Evolutionary conservation across 2,797 vertebrate genomes (phyloP).

Genomic region (Mastacembelus armatus): DNA sequence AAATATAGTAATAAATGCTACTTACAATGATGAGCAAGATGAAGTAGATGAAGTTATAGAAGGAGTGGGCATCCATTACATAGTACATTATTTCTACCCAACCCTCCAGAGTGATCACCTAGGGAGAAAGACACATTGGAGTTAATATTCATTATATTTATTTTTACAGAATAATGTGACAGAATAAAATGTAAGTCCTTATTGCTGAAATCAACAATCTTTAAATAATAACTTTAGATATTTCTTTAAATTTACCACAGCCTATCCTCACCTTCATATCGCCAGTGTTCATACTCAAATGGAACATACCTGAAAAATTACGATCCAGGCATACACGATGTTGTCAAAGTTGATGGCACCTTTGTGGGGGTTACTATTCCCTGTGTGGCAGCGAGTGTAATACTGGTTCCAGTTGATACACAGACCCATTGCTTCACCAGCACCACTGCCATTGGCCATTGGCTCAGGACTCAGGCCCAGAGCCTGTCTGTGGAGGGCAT

Average conservation of each 20-base stretch:
- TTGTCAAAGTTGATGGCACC: constrained; percentile 99
- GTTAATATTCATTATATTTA: constrained; percentile 1
- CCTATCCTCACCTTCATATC: neutral
- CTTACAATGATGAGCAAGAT: constrained; percentile 99
- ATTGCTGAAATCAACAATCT: neutral
- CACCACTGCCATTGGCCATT: constrained; percentile 86
- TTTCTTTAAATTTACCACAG: neutral
- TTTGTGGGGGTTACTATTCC: constrained; percentile 94
- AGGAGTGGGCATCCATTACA: constrained; percentile 98
- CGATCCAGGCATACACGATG: constrained; percentile 98
- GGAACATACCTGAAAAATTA: constrained; percentile 88
- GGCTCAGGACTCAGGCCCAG: constrained; percentile 85
- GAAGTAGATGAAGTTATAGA: constrained; percentile 99
- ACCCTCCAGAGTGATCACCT: constrained; percentile 99
- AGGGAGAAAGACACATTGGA: constrained; percentile 9
- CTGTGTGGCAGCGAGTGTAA: constrained; percentile 94
- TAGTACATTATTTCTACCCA: constrained; percentile 99
- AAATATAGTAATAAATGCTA: constrained; percentile 42
- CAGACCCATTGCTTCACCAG: constrained; percentile 82
- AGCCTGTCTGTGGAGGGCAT: constrained; percentile 87
- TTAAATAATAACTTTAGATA: neutral
- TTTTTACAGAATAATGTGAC: no score
- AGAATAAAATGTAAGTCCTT: no score
- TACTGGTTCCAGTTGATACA: constrained; percentile 99
- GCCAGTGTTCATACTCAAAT: neutral